These are phyloP conservation scores for Neoarius graeffei DNA, from an alignment of 2,113 vertebrate genomes.

Conservation along the genomic window DNA sequence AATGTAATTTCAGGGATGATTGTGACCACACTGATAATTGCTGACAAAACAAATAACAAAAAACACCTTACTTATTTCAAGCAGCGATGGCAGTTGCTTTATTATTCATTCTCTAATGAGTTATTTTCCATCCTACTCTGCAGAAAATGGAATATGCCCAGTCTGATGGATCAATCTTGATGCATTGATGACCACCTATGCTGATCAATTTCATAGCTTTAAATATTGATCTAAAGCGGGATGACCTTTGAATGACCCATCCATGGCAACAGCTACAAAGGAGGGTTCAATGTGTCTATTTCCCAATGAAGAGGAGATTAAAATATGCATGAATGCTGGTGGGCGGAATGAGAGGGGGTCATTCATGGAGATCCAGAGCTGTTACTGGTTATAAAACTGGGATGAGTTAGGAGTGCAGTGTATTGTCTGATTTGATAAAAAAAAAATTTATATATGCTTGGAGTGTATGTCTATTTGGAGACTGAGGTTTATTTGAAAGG, in stretches of 20 bases:
- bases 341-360: background rate
- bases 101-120: background rate
- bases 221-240: constrained; percentile 11
- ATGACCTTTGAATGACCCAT: constrained; percentile 45
- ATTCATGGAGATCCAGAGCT: constrained; percentile 26
- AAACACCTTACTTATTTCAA: background rate
- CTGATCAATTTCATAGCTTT: constrained; percentile 29
- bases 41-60: no score
- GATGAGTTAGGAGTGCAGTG: constrained; percentile 8
- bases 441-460: constrained; percentile 52
- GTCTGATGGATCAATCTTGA: background rate
- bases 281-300: constrained; percentile 16
- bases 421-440: background rate
- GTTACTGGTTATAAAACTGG: constrained; percentile 19
- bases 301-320: constrained; percentile 3
- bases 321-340: constrained; percentile 16
- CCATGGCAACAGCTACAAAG: constrained; percentile 18
- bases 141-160: background rate
- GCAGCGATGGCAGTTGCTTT: background rate
- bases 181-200: background rate
- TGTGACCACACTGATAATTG: background rate
- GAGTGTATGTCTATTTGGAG: constrained; percentile 11
- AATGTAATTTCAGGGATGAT: background rate
- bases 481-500: background rate
- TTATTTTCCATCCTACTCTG: background rate